Evolutionary conservation across 53 echinoderm and acorn worm species (phyloP).

Genomic region (Crossaster papposus): DNA sequence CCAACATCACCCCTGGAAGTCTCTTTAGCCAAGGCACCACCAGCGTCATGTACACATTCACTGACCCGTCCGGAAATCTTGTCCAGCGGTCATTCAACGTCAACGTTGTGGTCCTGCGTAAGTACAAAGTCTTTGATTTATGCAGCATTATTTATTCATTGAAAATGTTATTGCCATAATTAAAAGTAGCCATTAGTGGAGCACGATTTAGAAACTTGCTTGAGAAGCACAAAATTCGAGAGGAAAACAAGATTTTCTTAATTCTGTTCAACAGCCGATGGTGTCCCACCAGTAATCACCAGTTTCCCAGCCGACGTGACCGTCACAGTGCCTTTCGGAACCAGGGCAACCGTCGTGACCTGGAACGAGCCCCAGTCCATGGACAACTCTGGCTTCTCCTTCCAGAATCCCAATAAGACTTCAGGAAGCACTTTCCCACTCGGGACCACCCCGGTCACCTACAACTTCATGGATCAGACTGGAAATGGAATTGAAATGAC

Average conservation of each 20-base stretch:
- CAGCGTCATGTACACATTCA: slow-evolving; percentile 63
- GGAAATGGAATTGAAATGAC: slow-evolving; percentile 49
- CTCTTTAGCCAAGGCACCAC: slow-evolving; percentile 16
- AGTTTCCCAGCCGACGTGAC: slow-evolving; percentile 54
- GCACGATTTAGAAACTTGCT: too few relatives aligned
- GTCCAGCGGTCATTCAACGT: slow-evolving; percentile 54
- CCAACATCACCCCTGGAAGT: slow-evolving; percentile 51
- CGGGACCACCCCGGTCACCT: slow-evolving; percentile 59
- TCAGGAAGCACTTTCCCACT: slow-evolving; percentile 54
- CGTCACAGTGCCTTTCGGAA: slow-evolving; percentile 12
- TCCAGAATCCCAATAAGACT: slow-evolving; percentile 44
- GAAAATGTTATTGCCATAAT: too few relatives aligned
- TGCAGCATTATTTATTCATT: too few relatives aligned
- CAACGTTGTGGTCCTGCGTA: slow-evolving; percentile 33
- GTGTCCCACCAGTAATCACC: slow-evolving; percentile 33
- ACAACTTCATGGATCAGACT: slow-evolving; percentile 65
- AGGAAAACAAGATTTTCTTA: background rate
- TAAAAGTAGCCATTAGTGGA: too few relatives aligned
- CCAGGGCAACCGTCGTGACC: slow-evolving; percentile 13
- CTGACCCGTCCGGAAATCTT: slow-evolving; percentile 64
- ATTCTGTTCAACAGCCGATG: slow-evolving; percentile 25
- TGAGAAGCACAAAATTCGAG: too few relatives aligned
- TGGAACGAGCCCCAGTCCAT: slow-evolving; percentile 61
- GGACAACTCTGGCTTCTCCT: slow-evolving; percentile 57
- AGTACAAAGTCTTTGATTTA: background rate